Evolutionary conservation across 2,797 vertebrate genomes (phyloP).

Genomic region (Amniataba percoides): DNA sequence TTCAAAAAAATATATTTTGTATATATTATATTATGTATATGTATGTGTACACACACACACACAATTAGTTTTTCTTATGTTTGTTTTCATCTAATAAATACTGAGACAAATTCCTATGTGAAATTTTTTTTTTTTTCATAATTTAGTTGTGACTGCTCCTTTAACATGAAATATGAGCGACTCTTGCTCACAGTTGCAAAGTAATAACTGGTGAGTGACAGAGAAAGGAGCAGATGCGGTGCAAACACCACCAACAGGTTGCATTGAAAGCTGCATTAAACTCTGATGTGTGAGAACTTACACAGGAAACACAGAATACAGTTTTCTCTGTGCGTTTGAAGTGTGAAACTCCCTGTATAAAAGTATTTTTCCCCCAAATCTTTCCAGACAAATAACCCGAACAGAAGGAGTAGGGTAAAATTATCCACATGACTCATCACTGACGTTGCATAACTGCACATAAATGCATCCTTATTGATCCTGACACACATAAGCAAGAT

Average conservation of each 20-base stretch:
- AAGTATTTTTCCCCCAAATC: background rate
- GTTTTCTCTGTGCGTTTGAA: background rate
- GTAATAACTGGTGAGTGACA: background rate
- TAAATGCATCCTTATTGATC: slow-evolving; percentile 49
- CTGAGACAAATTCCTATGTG: no score
- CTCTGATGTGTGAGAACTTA: background rate
- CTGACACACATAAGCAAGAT: slow-evolving; percentile 56
- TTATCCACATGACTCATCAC: slow-evolving; percentile 66
- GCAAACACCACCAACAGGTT: no score
- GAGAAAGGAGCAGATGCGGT: no score
- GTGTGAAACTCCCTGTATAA: slow-evolving; percentile 15
- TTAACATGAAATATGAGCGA: background rate
- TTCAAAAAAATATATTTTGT: no score
- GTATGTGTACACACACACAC: no score
- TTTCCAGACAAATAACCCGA: slow-evolving; percentile 30
- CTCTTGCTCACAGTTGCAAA: background rate
- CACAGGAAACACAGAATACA: background rate
- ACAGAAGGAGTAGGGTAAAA: slow-evolving; percentile 38
- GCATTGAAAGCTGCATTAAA: background rate
- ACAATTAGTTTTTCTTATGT: no score
- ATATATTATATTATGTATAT: no score
- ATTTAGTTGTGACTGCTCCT: background rate
- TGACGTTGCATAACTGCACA: slow-evolving; percentile 43
- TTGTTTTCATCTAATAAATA: no score
- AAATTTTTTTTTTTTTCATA: background rate